Evolutionary conservation across 2,888 invertebrate species (phyloP), one percentile per base, ranked within the genome.

Genomic region (Xanthorhoe designata): DNA sequence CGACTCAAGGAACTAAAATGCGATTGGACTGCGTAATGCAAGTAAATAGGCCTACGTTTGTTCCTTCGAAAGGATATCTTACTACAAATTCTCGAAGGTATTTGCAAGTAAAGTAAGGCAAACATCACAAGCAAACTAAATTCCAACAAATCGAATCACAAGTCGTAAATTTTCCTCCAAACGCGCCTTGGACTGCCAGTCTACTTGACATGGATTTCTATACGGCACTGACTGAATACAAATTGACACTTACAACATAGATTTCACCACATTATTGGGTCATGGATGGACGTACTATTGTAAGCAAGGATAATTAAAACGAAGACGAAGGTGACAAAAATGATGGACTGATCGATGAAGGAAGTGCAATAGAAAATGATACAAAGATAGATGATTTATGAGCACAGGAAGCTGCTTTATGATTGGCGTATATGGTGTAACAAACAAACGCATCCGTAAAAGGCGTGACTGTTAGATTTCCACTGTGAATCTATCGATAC

Each of bases 141-240:
- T 77, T 62, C 72, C 80, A 79, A 80, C 81, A 78, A 81, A 78
- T 78, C 76, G 75, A 79, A 76, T 69, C 79, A 74, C 76, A 78
- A 71, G 75, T 80, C 81, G 82, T 92, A 90, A 89, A 90, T 91
- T 91, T 89, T 88, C 91, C 91, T 89, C 75, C 78, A 81, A 82
- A 76, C 79, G 80, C 82, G 83, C 88, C 88, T 89, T 88, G 86
- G 82, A 84, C 80, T 83, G 87, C 82, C 85, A 82, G 85, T 84
- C 86, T 83, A 87, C 93, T 92, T 93, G 92, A 93, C 93, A 93
- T 92, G 92, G 91, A 91, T 92, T 92, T 90, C 91, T 87, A 92
- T 84, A 85, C 83, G 77, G 78, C 82, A 81, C 86, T 81, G 76
- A 81, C 84, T 88, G 93, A 91, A 93, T 93, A 93, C 92, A 86